These are phyloP conservation scores for Chaitophorus viminalis DNA, from an alignment of 2,888 invertebrate genomes.

Conservation along the genomic window DNA sequence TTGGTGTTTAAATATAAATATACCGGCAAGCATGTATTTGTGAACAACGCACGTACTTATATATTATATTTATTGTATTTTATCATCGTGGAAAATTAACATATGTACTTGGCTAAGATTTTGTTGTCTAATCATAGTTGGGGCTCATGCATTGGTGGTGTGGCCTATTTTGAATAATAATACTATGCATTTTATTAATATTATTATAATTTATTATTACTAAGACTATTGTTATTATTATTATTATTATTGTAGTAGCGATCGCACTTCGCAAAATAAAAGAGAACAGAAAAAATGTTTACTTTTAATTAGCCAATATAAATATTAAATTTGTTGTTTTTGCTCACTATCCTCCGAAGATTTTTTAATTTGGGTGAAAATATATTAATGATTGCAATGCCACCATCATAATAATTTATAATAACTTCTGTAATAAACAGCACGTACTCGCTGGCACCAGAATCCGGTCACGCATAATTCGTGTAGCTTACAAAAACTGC, in stretches of 20 bases:
- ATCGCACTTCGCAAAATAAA: neutral
- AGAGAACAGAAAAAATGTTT: neutral
- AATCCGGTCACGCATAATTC: neutral
- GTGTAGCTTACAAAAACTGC: neutral
- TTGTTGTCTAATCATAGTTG: no score
- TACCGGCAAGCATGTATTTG: neutral
- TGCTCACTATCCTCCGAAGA: neutral
- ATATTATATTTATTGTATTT: neutral
- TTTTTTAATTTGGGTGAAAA: neutral
- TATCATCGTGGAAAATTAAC: neutral
- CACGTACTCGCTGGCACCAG: neutral
- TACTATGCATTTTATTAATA: neutral
- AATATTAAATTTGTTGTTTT: constrained; percentile 34
- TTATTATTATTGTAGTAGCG: no score
- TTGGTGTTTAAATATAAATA: neutral
- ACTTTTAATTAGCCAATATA: constrained; percentile 29
- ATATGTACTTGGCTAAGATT: neutral
- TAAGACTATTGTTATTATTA: neutral
- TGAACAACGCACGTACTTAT: neutral
- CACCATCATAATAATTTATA: neutral
- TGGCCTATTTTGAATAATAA: no score
- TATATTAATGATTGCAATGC: neutral
- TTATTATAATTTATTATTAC: neutral
- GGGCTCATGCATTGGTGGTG: no score
- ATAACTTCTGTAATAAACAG: neutral